Base-by-base conservation (phyloP, 2,113 vertebrate species). In the Pipra filicauda region DNA sequence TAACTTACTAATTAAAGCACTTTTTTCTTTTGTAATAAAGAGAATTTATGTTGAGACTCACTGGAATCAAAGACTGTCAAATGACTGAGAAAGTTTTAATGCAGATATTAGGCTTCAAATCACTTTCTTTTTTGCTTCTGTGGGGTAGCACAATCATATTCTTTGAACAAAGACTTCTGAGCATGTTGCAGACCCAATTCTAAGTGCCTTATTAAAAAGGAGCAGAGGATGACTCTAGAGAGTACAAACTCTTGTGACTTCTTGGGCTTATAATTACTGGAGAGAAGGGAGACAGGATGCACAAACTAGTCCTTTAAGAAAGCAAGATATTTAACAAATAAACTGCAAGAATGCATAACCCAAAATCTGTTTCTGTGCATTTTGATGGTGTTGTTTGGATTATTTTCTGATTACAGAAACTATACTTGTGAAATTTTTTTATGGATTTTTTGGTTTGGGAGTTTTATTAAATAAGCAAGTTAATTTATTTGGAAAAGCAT, bases 321-420 rank as follows among this genome's bases (percentile, higher is more conserved):
- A 16, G 7, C 33, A 92, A 58, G 6, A 41, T 33, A n/a, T 13
- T 64, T 84, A 58, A 67, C 8, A 71, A 77, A 44, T 65, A 48
- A 69, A 52, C 6, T 37, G 76, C 1, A 22, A 28, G 37, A 58
- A 82, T 22, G 3, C 11, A 57, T 57, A 75, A 52, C 18, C 6
- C 7, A 9, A n/a, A 72, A 35, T 76, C 26, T 76, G 8, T 6
- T 57, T 79, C 44, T 13, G 1, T 46, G 22, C 11, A 7, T 10
- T 72, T 87, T 77, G 31, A 3, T 41, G 46, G 30, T 17, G 39
- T 33, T 72, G 26, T 23, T 35, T 7, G 4, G 0, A 0, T 3
- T n/a, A 14, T 69, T 70, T 84, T 16, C 9, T 78, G 19, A 61
- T 57, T 89, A 18, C 41, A 72, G 24, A 87, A 78, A 30, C 8